A percentile compares a stretch with the other conserved stretches of the same genome.
These are phyloP conservation scores for Platynereis dumerilii DNA, from an alignment of 2,888 invertebrate genomes.

Conservation along the genomic window DNA sequence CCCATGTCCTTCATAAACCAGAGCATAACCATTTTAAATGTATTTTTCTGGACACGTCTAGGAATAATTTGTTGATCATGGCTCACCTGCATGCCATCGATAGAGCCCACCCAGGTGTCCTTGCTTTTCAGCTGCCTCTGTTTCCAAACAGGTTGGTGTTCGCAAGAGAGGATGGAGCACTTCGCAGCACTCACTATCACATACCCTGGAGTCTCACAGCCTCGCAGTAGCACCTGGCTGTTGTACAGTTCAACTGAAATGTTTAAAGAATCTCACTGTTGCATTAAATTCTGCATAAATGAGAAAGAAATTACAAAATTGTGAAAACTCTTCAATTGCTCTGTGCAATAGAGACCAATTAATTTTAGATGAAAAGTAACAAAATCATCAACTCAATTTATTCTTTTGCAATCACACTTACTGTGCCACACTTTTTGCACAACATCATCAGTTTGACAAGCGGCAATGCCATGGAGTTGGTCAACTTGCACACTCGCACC, in stretches of 20 bases:
- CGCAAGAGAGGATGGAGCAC: constrained; percentile 88
- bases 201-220: constrained; percentile 97
- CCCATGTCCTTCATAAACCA: no score
- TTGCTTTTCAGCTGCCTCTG: constrained; percentile 83
- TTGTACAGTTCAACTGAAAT: constrained; percentile 81
- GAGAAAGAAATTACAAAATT: no score
- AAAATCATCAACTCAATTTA: constrained; percentile 2
- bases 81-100: constrained; percentile 90
- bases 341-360: not conserved
- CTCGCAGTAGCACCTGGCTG: constrained; percentile 88
- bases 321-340: no score
- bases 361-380: not conserved
- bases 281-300: no score
- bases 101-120: constrained; percentile 92
- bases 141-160: constrained; percentile 88
- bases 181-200: constrained; percentile 96
- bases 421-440: constrained; percentile 94
- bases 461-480: constrained; percentile 83
- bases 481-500: constrained; percentile 66
- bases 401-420: constrained; percentile 57
- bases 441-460: constrained; percentile 88
- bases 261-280: not conserved
- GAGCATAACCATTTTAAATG: no score
- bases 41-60: no score
- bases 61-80: no score